A percentile compares a stretch with the other conserved stretches of the same genome.
Conservation (phyloP, 35 echinoderm and acorn worm genomes). For the Hemicentrotus pulcherrimus region DNA sequence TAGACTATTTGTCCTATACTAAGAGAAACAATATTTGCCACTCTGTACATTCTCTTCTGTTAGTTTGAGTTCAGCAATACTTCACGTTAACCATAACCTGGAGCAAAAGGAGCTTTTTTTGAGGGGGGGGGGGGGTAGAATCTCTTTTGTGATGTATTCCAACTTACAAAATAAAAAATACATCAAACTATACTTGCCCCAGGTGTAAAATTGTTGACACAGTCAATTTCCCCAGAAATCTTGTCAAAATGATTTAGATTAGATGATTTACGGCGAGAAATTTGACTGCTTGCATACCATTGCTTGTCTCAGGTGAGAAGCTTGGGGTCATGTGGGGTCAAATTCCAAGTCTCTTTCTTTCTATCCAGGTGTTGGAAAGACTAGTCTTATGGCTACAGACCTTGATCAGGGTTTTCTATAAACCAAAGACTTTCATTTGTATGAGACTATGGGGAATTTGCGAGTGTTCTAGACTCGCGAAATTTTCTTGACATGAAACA, state of each 20-base stretch:
- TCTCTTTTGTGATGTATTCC: background rate
- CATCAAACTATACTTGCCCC: background rate
- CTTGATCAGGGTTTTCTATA: background rate
- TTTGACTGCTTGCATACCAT: background rate
- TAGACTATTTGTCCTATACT: too few species aligned
- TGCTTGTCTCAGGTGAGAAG: background rate
- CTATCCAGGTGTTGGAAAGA: background rate
- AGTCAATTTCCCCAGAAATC: slow-evolving; percentile 11
- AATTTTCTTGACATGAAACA: too few species aligned
- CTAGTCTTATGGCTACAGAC: background rate
- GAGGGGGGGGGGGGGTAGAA: background rate
- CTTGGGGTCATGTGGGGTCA: background rate
- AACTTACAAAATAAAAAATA: background rate
- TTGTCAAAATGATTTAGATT: background rate
- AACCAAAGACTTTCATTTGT: too few species aligned
- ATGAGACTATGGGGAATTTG: too few species aligned
- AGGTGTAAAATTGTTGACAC: background rate
- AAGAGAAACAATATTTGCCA: too few species aligned
- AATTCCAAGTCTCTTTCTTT: background rate
- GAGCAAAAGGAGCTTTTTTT: background rate
- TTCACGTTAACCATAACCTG: too few species aligned
- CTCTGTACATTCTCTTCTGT: too few species aligned
- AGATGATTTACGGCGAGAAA: background rate
- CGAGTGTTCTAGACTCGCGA: too few species aligned
- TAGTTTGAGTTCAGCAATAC: too few species aligned